Evolutionary conservation across 2,113 vertebrate species (phyloP).

Genomic region (Larimichthys crocea): DNA sequence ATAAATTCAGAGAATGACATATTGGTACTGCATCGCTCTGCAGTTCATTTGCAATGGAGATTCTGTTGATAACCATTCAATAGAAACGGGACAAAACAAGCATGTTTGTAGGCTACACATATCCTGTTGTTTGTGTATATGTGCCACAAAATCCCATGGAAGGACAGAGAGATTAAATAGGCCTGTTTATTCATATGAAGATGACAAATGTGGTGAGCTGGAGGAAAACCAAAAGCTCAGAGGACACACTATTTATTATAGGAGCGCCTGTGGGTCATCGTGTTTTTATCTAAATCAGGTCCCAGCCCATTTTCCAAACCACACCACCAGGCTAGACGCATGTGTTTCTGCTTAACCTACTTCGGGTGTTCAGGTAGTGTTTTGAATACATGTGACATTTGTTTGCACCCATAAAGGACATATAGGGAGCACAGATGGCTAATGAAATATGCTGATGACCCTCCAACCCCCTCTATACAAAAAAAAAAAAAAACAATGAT

Average conservation of each 20-base stretch:
- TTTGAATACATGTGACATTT: constrained; percentile 49
- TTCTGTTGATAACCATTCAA: constrained; percentile 66
- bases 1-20: constrained; percentile 67
- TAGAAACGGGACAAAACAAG: constrained; percentile 61
- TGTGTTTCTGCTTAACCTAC: constrained; percentile 71
- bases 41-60: constrained; percentile 73
- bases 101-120: constrained; percentile 58
- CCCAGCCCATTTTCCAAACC: constrained; percentile 70
- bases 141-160: constrained; percentile 54
- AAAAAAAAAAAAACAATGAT: constrained; percentile 4
- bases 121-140: constrained; percentile 44
- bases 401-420: constrained; percentile 41
- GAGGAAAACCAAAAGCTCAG: constrained; percentile 69
- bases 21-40: constrained; percentile 46
- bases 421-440: constrained; percentile 12
- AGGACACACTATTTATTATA: constrained; percentile 81
- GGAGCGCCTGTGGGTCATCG: constrained; percentile 77
- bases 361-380: constrained; percentile 54
- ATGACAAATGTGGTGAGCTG: constrained; percentile 81
- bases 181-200: constrained; percentile 84
- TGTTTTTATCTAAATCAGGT: constrained; percentile 81
- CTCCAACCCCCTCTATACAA: neutral
- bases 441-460: constrained; percentile 16
- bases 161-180: constrained; percentile 80
- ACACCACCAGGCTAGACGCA: constrained; percentile 59